Conservation (phyloP, 2,113 vertebrate species). For the Terrapene triunguis region DNA sequence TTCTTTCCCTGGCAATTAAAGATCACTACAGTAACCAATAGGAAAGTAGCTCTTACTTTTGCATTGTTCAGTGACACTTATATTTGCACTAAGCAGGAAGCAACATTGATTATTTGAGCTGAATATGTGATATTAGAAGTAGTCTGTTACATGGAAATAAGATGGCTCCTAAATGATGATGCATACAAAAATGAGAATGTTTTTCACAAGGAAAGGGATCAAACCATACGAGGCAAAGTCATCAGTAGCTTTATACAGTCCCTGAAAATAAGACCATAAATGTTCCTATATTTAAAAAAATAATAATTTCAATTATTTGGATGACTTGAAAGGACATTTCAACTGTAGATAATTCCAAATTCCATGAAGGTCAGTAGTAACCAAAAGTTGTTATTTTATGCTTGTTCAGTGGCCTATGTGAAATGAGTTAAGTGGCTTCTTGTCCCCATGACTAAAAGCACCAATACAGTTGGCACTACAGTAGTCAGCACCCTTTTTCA, state of each 20-base stretch:
- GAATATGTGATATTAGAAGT: neutral
- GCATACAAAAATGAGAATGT: neutral
- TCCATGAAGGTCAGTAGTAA: neutral
- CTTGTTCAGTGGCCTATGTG: neutral
- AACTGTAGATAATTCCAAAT: neutral
- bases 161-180: neutral
- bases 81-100: neutral
- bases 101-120: neutral
- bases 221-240: neutral
- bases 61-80: neutral
- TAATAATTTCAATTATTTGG: neutral
- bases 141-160: neutral
- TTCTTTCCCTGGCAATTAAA: neutral
- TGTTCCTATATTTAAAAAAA: neutral
- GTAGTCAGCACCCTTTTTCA: neutral
- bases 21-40: neutral
- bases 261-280: neutral
- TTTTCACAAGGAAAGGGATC: neutral
- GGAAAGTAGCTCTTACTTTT: neutral
- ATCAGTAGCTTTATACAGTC: accelerated
- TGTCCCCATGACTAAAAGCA: neutral
- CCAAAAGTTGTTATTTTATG: neutral
- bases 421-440: neutral
- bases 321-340: neutral
- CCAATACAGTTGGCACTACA: neutral